Evolutionary conservation across 2,888 invertebrate genomes (phyloP).

Genomic region (Osedax fenrisi): DNA sequence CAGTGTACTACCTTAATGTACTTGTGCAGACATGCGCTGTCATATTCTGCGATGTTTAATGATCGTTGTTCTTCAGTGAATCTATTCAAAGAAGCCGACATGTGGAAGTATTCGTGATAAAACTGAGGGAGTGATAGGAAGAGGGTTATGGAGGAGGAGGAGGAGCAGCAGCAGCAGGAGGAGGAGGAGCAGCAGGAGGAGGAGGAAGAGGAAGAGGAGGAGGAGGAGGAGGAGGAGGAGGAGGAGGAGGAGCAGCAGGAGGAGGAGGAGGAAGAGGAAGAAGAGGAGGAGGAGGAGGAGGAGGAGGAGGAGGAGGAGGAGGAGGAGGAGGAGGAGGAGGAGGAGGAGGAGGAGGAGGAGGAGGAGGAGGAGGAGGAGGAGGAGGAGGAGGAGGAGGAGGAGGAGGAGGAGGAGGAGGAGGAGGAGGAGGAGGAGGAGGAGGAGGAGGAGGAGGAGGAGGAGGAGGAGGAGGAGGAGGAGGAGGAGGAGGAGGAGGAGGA

Average conservation of each 20-base stretch:
- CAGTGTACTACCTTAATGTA: neutral
- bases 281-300: neutral
- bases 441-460: conserved; percentile 56
- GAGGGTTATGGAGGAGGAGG: neutral
- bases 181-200: neutral
- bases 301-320: neutral
- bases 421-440: conserved; percentile 43
- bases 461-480: conserved; percentile 45
- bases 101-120: neutral
- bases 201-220: neutral
- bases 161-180: neutral
- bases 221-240: neutral
- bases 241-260: neutral
- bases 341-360: conserved; percentile 9
- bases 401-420: conserved; percentile 42
- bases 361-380: conserved; percentile 56
- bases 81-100: neutral
- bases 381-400: conserved; percentile 43
- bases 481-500: conserved; percentile 47
- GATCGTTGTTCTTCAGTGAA: neutral
- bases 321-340: neutral
- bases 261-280: neutral
- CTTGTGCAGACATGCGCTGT: neutral
- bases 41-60: neutral
- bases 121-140: neutral